These are phyloP conservation scores for Drosophila phalerata DNA, from an alignment of 2,888 invertebrate genomes.

Conservation along the genomic window DNA sequence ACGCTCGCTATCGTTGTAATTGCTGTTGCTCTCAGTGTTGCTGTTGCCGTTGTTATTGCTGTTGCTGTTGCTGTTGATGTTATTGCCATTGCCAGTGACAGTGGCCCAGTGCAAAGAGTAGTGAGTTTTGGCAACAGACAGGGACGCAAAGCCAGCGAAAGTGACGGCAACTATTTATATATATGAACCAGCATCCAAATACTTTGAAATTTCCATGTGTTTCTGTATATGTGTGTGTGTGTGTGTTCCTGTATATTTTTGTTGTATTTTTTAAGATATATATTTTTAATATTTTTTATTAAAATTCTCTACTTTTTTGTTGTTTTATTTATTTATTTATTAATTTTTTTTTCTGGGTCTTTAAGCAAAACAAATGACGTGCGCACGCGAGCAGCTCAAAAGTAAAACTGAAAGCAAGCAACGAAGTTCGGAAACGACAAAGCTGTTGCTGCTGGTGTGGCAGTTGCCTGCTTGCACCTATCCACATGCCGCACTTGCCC, in stretches of 20 bases:
- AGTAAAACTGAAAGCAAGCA: slow-evolving; percentile 71
- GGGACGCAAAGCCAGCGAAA: not conserved
- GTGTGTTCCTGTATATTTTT: not conserved
- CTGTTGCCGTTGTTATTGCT: slow-evolving; percentile 20
- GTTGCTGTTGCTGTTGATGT: slow-evolving; percentile 24
- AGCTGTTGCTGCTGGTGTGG: slow-evolving; percentile 46
- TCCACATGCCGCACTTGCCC: slow-evolving; percentile 19
- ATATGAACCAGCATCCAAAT: slow-evolving; percentile 5
- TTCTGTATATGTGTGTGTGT: slow-evolving; percentile 9
- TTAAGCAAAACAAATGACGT: slow-evolving; percentile 44
- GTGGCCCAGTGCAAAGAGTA: slow-evolving; percentile 9
- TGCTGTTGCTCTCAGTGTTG: slow-evolving; percentile 14
- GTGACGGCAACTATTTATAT: not conserved
- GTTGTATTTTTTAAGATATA: slow-evolving; percentile 6
- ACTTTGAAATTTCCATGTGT: not conserved
- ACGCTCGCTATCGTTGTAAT: slow-evolving; percentile 33
- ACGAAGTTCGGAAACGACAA: slow-evolving; percentile 50
- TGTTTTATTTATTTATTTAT: not conserved
- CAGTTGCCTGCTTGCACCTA: slow-evolving; percentile 30
- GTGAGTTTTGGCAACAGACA: not conserved
- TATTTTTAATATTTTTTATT: not conserved
- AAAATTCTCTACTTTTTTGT: not conserved
- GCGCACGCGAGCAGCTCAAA: slow-evolving; percentile 72
- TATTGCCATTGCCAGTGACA: slow-evolving; percentile 37
- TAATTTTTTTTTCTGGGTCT: not conserved